phyloP scores from a whole-genome alignment of 2,888 invertebrate genomes.

The Drosophila koepferae region DNA sequence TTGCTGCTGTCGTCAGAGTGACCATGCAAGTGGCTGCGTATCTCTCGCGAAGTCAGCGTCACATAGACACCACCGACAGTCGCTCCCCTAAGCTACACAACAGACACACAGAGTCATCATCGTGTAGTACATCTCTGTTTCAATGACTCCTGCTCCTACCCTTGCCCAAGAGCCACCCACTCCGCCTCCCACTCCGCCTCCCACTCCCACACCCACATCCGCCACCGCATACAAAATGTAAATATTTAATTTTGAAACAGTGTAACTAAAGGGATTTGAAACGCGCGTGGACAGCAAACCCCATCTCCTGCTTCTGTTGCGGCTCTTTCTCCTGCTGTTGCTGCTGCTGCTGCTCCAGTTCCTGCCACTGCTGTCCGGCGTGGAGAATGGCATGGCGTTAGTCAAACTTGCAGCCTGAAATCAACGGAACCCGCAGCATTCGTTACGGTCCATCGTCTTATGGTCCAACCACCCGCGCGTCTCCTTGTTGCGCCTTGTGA shows the following conservation, averaged over 20 bases:
- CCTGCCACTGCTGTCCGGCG: constrained; percentile 33
- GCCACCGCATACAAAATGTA: constrained; percentile 73
- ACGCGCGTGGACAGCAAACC: constrained; percentile 70
- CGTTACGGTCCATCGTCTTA: constrained; percentile 67
- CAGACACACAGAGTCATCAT: constrained; percentile 8
- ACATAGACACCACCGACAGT: constrained; percentile 30
- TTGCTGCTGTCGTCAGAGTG: constrained; percentile 3
- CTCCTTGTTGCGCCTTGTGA: constrained; percentile 28
- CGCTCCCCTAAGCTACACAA: constrained; percentile 26
- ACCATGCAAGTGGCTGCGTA: constrained; percentile 30
- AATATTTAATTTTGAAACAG: constrained; percentile 84
- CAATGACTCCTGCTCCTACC: constrained; percentile 1
- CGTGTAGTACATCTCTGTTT: neutral
- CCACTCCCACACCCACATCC: constrained; percentile 25
- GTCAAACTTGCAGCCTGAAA: constrained; percentile 48
- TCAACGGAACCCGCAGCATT: constrained; percentile 83
- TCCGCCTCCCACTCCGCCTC: constrained; percentile 12
- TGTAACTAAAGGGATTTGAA: constrained; percentile 82
- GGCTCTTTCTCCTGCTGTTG: neutral
- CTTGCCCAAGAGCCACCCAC: neutral
- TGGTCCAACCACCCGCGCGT: neutral
- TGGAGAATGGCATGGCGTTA: constrained; percentile 1
- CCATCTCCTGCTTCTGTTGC: neutral
- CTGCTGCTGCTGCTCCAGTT: constrained; percentile 6
- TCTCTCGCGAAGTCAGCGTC: constrained; percentile 21